Conservation (phyloP, 2,113 vertebrate species). For the Alexandromys fortis region DNA sequence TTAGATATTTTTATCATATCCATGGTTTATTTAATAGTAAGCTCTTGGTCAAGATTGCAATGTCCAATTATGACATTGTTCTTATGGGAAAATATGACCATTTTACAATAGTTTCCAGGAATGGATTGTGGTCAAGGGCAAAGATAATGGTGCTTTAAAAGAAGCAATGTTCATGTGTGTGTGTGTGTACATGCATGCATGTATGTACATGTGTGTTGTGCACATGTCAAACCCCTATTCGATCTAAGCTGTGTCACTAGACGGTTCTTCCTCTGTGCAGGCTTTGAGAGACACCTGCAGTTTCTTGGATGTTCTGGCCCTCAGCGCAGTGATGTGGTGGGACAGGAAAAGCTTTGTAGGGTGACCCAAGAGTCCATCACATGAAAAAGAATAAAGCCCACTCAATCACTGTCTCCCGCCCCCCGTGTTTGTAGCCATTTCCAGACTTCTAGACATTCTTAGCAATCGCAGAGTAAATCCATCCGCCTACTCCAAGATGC, state of each 20-base stretch:
- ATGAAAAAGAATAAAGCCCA: neutral
- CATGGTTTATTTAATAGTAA: constrained; percentile 71
- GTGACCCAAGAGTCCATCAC: neutral
- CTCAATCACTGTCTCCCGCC: neutral
- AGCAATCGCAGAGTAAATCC: neutral
- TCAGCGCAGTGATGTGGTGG: neutral
- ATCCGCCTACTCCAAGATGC: neutral
- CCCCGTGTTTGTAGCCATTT: neutral
- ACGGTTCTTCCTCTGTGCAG: neutral
- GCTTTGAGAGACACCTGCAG: neutral
- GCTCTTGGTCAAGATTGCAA: constrained; percentile 59
- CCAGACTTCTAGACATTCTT: neutral
- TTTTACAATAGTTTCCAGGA: constrained; percentile 72
- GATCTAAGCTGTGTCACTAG: neutral
- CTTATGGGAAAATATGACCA: constrained; percentile 69
- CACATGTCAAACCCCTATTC: neutral
- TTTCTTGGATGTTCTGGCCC: neutral
- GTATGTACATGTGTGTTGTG: neutral
- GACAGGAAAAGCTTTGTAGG: neutral
- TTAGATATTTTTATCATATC: constrained; percentile 69
- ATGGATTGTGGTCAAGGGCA: constrained; percentile 50
- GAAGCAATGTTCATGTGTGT: neutral
- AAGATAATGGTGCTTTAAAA: constrained; percentile 46
- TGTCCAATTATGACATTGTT: constrained; percentile 59
- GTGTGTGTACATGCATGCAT: too few species aligned